Evolutionary conservation across 2,113 vertebrate genomes (phyloP).

Genomic region (Trachemys scripta): DNA sequence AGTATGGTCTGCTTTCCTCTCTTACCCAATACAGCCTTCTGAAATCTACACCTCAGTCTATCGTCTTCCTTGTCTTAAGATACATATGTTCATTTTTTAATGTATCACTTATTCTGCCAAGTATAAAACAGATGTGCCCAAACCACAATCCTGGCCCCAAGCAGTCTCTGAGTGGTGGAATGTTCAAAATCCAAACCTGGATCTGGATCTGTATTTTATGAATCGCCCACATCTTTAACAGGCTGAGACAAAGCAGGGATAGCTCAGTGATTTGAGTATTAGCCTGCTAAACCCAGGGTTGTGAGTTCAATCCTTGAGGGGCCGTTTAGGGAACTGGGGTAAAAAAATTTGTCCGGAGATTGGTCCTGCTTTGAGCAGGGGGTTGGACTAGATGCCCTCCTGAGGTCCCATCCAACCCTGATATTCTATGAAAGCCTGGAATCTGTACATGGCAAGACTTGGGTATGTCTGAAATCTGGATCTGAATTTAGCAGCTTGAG

Average conservation of each 20-base stretch:
- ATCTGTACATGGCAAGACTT: neutral
- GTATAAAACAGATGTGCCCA: neutral
- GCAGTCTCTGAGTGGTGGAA: neutral
- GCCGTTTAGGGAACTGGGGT: no score
- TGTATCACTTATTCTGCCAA: neutral
- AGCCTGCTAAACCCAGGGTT: no score
- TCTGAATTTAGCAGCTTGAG: neutral
- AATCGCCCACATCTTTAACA: neutral
- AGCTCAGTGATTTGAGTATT: no score
- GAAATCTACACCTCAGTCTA: neutral
- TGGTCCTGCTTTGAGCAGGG: no score
- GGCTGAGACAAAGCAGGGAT: neutral
- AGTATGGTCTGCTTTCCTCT: neutral
- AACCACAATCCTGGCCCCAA: neutral
- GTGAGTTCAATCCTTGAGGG: no score
- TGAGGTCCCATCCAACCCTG: no score
- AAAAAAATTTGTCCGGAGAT: no score
- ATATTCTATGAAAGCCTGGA: neutral
- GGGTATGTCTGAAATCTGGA: neutral
- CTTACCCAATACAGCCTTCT: neutral
- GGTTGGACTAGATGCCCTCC: no score
- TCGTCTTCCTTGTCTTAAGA: neutral
- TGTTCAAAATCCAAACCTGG: slow-evolving; percentile 15
- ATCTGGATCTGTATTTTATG: neutral
- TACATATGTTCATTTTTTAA: neutral